Conservation (phyloP, 1,140 invertebrate genomes). For the Telenomus remus region DNA sequence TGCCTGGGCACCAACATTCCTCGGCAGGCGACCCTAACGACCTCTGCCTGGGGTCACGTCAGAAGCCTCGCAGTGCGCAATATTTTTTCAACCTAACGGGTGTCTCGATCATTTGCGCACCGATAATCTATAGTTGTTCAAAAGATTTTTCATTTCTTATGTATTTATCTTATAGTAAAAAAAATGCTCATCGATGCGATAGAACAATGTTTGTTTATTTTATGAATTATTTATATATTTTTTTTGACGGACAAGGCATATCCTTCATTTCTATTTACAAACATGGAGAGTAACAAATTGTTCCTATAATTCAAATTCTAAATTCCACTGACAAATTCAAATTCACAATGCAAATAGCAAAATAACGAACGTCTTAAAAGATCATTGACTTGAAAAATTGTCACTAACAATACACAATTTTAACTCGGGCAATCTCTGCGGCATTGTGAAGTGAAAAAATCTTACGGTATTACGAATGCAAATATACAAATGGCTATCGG, state of each 20-base stretch:
- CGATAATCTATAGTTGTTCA: slow-evolving; percentile 27
- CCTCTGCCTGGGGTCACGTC: slow-evolving; percentile 65
- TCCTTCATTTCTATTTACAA: no score
- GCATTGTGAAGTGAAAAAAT: no score
- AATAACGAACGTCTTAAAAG: no score
- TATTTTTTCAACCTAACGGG: slow-evolving; percentile 61
- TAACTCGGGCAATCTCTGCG: no score
- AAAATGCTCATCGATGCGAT: neutral
- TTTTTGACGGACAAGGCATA: no score
- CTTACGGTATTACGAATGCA: no score
- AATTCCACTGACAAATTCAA: no score
- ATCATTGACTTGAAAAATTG: no score
- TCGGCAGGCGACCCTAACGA: slow-evolving; percentile 67
- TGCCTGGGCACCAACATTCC: slow-evolving; percentile 69
- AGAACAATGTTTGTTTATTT: slow-evolving; percentile 27
- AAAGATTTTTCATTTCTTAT: slow-evolving; percentile 47
- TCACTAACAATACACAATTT: no score
- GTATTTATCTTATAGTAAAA: slow-evolving; percentile 24
- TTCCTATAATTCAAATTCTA: no score
- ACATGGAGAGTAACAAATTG: no score
- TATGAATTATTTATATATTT: neutral
- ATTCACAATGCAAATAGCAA: no score
- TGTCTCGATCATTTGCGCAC: slow-evolving; percentile 54
- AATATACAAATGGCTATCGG: neutral
- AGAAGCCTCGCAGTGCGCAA: slow-evolving; percentile 55